Conservation (phyloP, 2,113 vertebrate species). For the Pogonocichla stellata region DNA sequence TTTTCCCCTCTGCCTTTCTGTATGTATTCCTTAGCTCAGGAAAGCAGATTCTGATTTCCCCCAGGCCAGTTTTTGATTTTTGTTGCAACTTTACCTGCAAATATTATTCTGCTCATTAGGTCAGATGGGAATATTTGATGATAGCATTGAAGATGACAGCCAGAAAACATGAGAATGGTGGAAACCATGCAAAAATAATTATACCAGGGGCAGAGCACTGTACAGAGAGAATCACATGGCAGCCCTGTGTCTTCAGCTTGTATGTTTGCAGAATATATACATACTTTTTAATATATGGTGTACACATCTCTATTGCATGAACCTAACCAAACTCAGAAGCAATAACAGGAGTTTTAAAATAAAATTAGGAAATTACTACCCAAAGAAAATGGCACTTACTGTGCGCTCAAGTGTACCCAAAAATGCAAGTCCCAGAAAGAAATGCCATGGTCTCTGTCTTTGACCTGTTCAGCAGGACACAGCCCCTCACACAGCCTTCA, state of each 20-base stretch:
- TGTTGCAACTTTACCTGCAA: background rate
- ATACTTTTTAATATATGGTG: background rate
- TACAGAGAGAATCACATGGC: background rate
- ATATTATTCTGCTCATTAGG: background rate
- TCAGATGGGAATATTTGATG: background rate
- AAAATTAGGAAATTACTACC: background rate
- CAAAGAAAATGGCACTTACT: background rate
- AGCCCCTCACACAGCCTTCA: background rate
- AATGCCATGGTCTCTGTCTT: background rate
- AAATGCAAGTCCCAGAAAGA: background rate
- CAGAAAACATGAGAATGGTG: background rate
- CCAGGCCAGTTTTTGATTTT: background rate
- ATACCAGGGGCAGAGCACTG: background rate
- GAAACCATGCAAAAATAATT: background rate
- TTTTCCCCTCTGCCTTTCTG: background rate
- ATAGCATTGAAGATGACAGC: background rate
- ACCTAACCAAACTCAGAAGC: conserved; percentile 11
- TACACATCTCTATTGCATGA: background rate
- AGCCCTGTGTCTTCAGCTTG: background rate
- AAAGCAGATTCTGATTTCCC: background rate
- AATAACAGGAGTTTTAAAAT: background rate
- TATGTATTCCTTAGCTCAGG: background rate
- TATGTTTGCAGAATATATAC: background rate
- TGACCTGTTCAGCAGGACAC: background rate
- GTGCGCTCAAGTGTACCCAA: background rate